Evolutionary conservation across 2,888 invertebrate genomes (phyloP).

Genomic region (Parelbella ahira): DNA sequence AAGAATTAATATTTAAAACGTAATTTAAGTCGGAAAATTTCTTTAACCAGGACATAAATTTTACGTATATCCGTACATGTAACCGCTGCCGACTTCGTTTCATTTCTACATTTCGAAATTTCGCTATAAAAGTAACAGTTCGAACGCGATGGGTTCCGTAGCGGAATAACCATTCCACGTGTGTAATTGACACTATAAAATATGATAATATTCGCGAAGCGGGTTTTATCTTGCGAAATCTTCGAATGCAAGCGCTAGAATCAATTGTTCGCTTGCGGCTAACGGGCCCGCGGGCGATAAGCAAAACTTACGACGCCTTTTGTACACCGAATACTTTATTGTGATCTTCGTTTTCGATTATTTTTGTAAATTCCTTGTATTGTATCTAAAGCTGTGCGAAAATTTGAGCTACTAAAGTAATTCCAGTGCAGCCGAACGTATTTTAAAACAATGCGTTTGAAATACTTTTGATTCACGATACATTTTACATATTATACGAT

Average conservation of each 20-base stretch:
- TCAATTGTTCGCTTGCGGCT: conserved; percentile 69
- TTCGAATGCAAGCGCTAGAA: conserved; percentile 53
- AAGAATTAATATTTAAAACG: too few relatives aligned
- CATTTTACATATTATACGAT: too few relatives aligned
- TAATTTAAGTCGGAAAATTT: too few relatives aligned
- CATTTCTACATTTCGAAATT: too few relatives aligned
- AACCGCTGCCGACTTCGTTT: too few relatives aligned
- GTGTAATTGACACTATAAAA: conserved; percentile 61
- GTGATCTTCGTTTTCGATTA: conserved; percentile 44
- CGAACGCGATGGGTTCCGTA: background rate
- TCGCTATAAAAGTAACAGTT: conserved; percentile 14
- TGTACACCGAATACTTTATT: conserved; percentile 63
- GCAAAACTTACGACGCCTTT: conserved; percentile 69
- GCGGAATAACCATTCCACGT: conserved; percentile 27
- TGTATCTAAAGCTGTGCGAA: conserved; percentile 12
- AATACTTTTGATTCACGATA: too few relatives aligned
- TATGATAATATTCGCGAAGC: conserved; percentile 62
- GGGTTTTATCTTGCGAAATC: conserved; percentile 51
- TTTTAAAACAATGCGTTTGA: too few relatives aligned
- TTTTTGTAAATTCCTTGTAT: conserved; percentile 31
- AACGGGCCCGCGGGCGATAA: conserved; percentile 69
- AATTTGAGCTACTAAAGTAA: conserved; percentile 1
- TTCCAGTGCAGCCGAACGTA: background rate
- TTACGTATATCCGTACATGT: too few relatives aligned
- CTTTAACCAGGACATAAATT: too few relatives aligned